Conservation (phyloP, 2,888 invertebrate genomes). For the Dasypogon diadema region DNA sequence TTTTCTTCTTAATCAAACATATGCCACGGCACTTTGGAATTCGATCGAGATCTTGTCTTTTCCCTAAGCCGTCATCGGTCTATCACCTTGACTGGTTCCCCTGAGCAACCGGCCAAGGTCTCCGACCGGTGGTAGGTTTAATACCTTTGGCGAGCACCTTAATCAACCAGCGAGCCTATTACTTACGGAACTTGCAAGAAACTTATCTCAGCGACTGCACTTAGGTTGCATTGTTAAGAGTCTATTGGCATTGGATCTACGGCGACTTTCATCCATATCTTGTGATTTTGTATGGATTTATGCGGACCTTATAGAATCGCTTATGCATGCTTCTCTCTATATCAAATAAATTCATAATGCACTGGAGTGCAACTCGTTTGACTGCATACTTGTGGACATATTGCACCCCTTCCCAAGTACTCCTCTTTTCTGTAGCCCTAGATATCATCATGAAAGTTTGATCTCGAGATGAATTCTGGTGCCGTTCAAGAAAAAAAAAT, state of each 20-base stretch:
- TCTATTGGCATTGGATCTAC: neutral
- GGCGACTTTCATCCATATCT: slow-evolving; percentile 33
- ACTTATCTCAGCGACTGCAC: neutral
- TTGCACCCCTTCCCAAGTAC: neutral
- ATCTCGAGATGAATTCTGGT: neutral
- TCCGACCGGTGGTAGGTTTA: slow-evolving; percentile 6
- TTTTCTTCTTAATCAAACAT: slow-evolving; percentile 25
- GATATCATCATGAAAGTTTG: neutral
- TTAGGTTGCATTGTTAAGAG: too few species aligned
- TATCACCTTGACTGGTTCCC: slow-evolving; percentile 26
- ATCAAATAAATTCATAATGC: slow-evolving; percentile 34
- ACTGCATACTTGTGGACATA: neutral
- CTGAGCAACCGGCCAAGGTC: slow-evolving; percentile 18
- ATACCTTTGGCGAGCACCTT: slow-evolving; percentile 3
- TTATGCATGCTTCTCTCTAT: slow-evolving; percentile 16
- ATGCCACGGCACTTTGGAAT: slow-evolving; percentile 5
- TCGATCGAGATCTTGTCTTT: slow-evolving; percentile 26
- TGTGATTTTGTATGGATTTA: slow-evolving; percentile 25
- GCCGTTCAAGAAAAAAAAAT: neutral
- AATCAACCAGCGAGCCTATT: slow-evolving; percentile 21
- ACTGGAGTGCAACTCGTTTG: slow-evolving; percentile 26
- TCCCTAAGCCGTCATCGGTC: slow-evolving; percentile 28
- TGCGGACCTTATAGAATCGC: slow-evolving; percentile 22
- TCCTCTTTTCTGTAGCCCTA: neutral
- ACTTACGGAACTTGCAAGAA: slow-evolving; percentile 7